Base-by-base conservation (phyloP, 2,888 invertebrate species). In the Himalopsyche japonica region DNA sequence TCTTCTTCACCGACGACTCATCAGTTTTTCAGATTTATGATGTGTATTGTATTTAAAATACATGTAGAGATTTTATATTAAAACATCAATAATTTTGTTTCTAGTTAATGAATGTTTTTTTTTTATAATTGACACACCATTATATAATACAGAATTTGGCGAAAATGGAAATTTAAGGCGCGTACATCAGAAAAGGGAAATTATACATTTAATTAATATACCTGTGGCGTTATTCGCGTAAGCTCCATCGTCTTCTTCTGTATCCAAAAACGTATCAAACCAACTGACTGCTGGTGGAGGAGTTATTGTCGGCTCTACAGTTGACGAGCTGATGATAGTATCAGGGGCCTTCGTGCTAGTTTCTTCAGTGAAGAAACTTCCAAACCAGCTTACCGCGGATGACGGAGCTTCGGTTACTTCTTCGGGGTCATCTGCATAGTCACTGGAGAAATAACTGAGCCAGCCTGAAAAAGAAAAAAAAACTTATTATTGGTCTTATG, bases 251-350 rank as follows among this genome's bases (percentile, higher is more conserved):
- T 89, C 90, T 79, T 92, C 92, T 86, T 92, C 92, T 0, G 90
- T 89, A 30, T 90, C 89, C n/a, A 92, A 87, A 7, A 92, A 88
- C 1, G 88, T 88, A 87, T 92, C 90, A 87, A 92, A 92, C 92
- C 92, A 92, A 87, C 87, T 90, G 0, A 90, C 89, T 1, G 87
- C 77, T 5, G 90, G 89, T 30, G 88, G 87, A 0, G 89, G 88
- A 3, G 90, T 89, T 0, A 91, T 90, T n/a, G 86, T 47, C 3
- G 90, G 90, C 6, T 92, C 87, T 24, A 89, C 88, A 18, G 89
- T 87, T 1, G 89, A 88, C 1, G 89, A 87, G 5, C 89, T 89
- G 15, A 89, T 88, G 1, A 89, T 89, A 57, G 90, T 47, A n/a
- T 88, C 87, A 32, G 48, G 30, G 10, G 48, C 27, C n/a, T 80